Percentiles rank a stretch among this genome's conserved stretches.
phyloP scores from a whole-genome alignment of 37 sponge, comb jelly and placozoan species.

The Diacarnus erythraeanus region DNA sequence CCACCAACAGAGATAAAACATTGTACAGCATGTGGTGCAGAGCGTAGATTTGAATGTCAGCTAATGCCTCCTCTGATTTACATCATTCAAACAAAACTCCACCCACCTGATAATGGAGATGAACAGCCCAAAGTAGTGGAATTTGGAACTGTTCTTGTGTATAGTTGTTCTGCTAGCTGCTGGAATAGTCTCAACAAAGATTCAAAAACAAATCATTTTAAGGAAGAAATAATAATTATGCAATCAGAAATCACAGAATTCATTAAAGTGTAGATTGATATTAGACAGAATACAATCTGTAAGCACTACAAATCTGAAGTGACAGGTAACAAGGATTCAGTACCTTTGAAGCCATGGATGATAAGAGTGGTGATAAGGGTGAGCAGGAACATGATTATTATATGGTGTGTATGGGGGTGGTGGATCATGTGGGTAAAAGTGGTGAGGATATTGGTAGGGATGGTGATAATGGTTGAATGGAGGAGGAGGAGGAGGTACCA shows the following conservation, averaged over 20 bases:
- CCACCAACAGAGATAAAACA: not conserved
- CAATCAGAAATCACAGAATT: not conserved
- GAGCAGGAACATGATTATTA: too few relatives aligned
- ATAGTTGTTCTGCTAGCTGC: conserved; percentile 71
- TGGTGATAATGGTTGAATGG: too few relatives aligned
- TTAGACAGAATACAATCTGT: too few relatives aligned
- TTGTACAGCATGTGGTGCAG: conserved; percentile 51
- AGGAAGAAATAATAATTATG: not conserved
- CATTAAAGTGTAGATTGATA: too few relatives aligned
- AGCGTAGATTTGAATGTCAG: conserved; percentile 71
- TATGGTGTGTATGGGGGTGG: too few relatives aligned
- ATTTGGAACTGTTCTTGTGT: conserved; percentile 81
- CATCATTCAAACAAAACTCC: conserved; percentile 27
- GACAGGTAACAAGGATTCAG: too few relatives aligned
- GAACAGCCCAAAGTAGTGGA: conserved; percentile 24
- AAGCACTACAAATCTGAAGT: too few relatives aligned
- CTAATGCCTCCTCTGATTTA: conserved; percentile 80
- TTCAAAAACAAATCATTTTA: not conserved
- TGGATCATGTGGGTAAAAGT: too few relatives aligned
- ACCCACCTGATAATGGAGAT: not conserved
- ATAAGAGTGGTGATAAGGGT: too few relatives aligned
- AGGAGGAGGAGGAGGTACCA: too few relatives aligned
- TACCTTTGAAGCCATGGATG: too few relatives aligned
- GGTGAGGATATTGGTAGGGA: too few relatives aligned
- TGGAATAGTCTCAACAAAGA: conserved; percentile 46